A percentile compares a stretch with the other conserved stretches of the same genome.
These are phyloP conservation scores for Sarcophaga carnaria DNA, from an alignment of 2,888 invertebrate genomes.

Conservation along the genomic window DNA sequence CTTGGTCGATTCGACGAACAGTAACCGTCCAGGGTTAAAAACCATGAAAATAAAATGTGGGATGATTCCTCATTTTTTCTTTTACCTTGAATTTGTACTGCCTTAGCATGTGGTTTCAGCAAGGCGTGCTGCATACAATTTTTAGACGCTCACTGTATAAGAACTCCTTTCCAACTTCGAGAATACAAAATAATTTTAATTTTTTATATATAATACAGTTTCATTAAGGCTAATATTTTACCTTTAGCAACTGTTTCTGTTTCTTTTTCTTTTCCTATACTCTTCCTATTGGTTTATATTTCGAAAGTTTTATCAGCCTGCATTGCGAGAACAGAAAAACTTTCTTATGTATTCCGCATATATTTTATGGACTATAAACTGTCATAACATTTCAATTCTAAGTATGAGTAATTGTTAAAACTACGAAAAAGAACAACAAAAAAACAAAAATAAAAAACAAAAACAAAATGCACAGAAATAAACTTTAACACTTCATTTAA, in stretches of 20 bases:
- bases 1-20: too few relatives aligned
- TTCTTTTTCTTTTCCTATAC: background rate
- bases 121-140: too few relatives aligned
- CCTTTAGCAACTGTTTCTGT: background rate
- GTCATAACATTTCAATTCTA: conserved; percentile 12
- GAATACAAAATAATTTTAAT: too few relatives aligned
- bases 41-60: too few relatives aligned
- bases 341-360: background rate
- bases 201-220: too few relatives aligned
- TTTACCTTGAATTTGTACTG: too few relatives aligned
- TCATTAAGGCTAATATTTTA: background rate
- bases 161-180: too few relatives aligned
- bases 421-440: background rate
- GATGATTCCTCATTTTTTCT: too few relatives aligned
- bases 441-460: conserved; percentile 1
- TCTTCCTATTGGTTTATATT: background rate
- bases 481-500: conserved; percentile 58
- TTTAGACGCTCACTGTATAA: too few relatives aligned
- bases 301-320: background rate
- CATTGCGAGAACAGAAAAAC: background rate
- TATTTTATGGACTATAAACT: conserved; percentile 1
- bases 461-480: background rate
- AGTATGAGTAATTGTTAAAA: conserved; percentile 56
- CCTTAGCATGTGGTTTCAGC: too few relatives aligned
- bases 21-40: too few relatives aligned